A percentile compares a stretch with the other conserved stretches of the same genome.
phyloP scores from a whole-genome alignment of 2,113 vertebrate species.

The Monarcha castaneiventris region DNA sequence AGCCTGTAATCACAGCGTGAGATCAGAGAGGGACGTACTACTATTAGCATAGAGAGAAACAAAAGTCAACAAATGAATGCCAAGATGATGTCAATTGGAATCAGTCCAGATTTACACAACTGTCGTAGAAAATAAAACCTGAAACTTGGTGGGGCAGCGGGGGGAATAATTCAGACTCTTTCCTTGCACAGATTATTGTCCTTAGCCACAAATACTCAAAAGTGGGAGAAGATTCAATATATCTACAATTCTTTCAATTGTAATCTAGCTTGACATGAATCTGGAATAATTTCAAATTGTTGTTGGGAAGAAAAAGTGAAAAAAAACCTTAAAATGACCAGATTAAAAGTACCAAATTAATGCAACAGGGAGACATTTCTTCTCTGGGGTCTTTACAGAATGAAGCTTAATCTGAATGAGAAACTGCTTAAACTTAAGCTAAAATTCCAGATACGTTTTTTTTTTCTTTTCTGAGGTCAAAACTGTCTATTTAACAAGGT shows the following conservation, averaged over 20 bases:
- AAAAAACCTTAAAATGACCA: not conserved
- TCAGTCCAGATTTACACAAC: not conserved
- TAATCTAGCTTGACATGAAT: not conserved
- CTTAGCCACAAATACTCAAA: not conserved
- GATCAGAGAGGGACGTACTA: not conserved
- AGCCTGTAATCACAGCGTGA: not conserved
- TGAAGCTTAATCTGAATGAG: not conserved
- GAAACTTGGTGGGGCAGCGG: not conserved
- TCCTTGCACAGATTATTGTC: not conserved
- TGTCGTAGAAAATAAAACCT: not conserved
- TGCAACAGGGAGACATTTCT: not conserved
- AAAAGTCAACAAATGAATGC: not conserved
- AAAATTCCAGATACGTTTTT: not conserved
- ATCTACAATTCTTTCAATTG: not conserved
- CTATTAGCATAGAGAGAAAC: not conserved
- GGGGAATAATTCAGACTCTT: not conserved
- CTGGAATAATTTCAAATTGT: not conserved
- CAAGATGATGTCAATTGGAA: not conserved
- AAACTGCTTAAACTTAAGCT: not conserved
- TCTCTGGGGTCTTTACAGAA: not conserved
- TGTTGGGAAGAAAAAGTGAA: not conserved
- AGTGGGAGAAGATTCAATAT: not conserved
- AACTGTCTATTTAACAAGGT: conserved; percentile 1
- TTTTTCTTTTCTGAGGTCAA: not conserved
- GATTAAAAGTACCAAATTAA: not conserved